Evolutionary conservation across 2,113 vertebrate genomes (phyloP), one percentile per base, ranked within the genome.

Genomic region (Mirounga angustirostris): DNA sequence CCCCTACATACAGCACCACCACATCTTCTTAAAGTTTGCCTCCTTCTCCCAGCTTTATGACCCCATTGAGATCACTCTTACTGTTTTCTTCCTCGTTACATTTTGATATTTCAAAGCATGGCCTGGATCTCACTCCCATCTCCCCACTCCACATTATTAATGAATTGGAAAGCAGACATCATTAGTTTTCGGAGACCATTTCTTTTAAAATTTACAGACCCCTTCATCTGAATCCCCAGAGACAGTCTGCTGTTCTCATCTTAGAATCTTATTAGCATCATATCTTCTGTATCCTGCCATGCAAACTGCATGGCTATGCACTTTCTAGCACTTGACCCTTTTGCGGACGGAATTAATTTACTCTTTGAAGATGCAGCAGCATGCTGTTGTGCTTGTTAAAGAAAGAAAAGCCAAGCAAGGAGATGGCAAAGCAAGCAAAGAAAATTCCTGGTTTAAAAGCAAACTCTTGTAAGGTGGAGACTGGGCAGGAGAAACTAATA

Each of bases 231-330:
- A 99, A 99, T 99, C 99, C 99, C 99, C 97, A 98, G 99, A 99
- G 99, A 98, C 98, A 98, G 98, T 97, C 99, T 99, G 99, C 98
- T 99, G 98, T 99, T 99, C 99, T 98, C 98, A 99, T 99, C 99
- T 99, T 99, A 98, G 99, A 99, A 99, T 99, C 99, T 99, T 99
- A 99, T 99, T 99, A 99, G 99, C 99, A 99, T 99, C 98, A 98
- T 99, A 99, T 99, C 99, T 99, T 99, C 98, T 97, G 96, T 98
- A 99, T 99, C 99, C 99, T 99, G 99, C 99, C 99, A 99, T 97
- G 98, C 99, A 99, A 99, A 99, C 99, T 99, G 98, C 99, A 99
- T 99, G 99, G 99, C 99, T 99, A 99, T 99, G 99, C 99, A 99
- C 99, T 99, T 99, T 99, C 99, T 99, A 99, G 99, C 99, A 99